These are phyloP conservation scores for Antheraea yamamai DNA, from an alignment of 2,888 invertebrate species.

Conservation along the genomic window DNA sequence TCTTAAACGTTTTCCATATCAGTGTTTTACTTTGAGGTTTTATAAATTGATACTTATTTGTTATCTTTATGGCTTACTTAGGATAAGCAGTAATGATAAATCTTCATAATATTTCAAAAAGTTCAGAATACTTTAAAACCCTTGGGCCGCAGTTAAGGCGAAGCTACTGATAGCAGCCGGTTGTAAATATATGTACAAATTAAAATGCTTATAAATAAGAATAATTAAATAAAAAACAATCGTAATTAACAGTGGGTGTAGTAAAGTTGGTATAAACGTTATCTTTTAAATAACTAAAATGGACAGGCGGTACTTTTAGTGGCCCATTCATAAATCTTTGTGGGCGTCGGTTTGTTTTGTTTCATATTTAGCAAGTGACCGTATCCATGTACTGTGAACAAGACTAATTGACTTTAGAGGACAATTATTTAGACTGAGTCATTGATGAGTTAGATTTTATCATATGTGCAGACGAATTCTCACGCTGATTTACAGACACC, in stretches of 20 bases:
- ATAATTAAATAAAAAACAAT: not conserved
- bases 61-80: too few species aligned
- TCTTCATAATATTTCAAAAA: too few species aligned
- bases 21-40: too few species aligned
- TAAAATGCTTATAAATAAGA: not conserved
- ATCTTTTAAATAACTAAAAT: constrained; percentile 3
- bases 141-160: too few species aligned
- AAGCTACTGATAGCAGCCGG: too few species aligned
- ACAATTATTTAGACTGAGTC: constrained; percentile 34
- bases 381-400: constrained; percentile 38
- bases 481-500: constrained; percentile 10
- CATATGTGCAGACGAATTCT: constrained; percentile 18
- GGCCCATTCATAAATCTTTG: constrained; percentile 25
- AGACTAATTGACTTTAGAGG: constrained; percentile 49
- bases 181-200: not conserved
- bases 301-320: constrained; percentile 1
- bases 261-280: not conserved
- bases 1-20: not conserved
- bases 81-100: too few species aligned
- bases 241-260: not conserved
- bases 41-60: too few species aligned
- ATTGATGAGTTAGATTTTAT: constrained; percentile 24
- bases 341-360: constrained; percentile 47
- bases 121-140: too few species aligned
- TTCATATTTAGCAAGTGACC: constrained; percentile 39